phyloP scores from a whole-genome alignment of 2,113 vertebrate species.

The human (Homo sapiens) region GRCh38 chr9:73368501-73369000 shows the following conservation, averaged over 20 bases:
- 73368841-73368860: not conserved
- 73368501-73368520: not conserved
- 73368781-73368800: not conserved
- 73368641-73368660: not conserved
- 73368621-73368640: not conserved
- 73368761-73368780: constrained; percentile 30
- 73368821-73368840: not conserved
- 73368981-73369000: not conserved
- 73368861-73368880: not conserved
- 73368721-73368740: not conserved
- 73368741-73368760: not conserved
- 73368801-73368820: not conserved
- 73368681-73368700: not conserved
- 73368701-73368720: not conserved
- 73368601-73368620: not conserved
- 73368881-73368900: not conserved
- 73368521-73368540: not conserved
- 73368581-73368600: not conserved
- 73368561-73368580: not conserved
- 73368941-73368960: constrained; percentile 23
- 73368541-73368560: not conserved
- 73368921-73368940: not conserved
- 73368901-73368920: not conserved
- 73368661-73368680: not conserved
- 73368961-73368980: not conserved